Evolutionary conservation across 2,797 vertebrate genomes (phyloP).

Genomic region (Rousettus madagascariensis): DNA sequence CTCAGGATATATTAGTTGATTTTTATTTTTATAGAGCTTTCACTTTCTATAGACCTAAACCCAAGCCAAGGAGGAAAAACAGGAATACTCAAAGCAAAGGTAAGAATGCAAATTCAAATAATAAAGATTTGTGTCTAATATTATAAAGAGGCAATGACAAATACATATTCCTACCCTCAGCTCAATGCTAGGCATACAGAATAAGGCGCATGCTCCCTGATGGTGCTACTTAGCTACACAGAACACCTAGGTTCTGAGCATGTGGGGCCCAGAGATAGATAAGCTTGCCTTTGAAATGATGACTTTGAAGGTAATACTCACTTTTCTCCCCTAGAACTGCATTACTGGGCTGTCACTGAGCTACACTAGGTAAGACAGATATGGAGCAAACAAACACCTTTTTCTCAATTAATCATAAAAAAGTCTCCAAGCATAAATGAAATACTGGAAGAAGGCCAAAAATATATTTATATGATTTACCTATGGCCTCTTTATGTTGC

Average conservation of each 20-base stretch:
- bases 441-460: constrained; percentile 52
- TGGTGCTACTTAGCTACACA: not conserved
- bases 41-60: not conserved
- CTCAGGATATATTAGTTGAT: not conserved
- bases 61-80: constrained; percentile 26
- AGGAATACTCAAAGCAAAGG: not conserved
- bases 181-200: not conserved
- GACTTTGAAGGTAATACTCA: constrained; percentile 48
- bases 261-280: not conserved
- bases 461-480: constrained; percentile 49
- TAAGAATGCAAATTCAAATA: not conserved
- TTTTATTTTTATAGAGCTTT: not conserved
- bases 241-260: not conserved
- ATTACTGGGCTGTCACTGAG: constrained; percentile 53
- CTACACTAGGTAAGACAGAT: constrained; percentile 32
- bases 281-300: constrained; percentile 36
- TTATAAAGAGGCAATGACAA: not conserved
- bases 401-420: constrained; percentile 47
- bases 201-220: not conserved
- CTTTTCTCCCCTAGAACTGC: constrained; percentile 51
- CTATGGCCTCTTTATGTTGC: not conserved
- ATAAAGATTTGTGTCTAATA: not conserved
- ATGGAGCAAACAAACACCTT: constrained; percentile 20
- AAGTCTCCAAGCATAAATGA: constrained; percentile 18
- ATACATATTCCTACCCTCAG: not conserved